Evolutionary conservation across 1,140 invertebrate genomes (phyloP).

Genomic region (Zaprionus gabonicus): DNA sequence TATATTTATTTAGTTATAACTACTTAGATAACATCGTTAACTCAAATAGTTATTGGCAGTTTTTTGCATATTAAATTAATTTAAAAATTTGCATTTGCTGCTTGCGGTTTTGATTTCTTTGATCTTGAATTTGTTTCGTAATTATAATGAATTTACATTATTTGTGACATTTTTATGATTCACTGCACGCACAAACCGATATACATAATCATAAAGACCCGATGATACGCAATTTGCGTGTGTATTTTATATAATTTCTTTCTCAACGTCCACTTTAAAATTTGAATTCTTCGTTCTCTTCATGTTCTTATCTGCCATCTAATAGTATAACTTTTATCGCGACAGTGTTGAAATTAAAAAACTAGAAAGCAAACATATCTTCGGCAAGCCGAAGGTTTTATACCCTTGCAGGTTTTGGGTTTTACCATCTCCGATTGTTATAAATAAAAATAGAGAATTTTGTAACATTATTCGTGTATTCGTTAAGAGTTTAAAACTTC

Average conservation of each 20-base stretch:
- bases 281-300: too few species aligned
- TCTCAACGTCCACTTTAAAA: too few species aligned
- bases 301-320: too few species aligned
- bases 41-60: conserved; percentile 81
- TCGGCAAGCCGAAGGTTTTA: too few species aligned
- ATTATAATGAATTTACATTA: conserved; percentile 44
- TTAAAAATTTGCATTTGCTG: conserved; percentile 55
- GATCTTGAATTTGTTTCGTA: conserved; percentile 3
- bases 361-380: too few species aligned
- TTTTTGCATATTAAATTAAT: conserved; percentile 69
- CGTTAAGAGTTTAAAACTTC: too few species aligned
- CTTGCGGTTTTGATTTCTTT: conserved; percentile 29
- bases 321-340: too few species aligned
- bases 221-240: conserved; percentile 2
- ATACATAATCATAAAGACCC: conserved; percentile 39
- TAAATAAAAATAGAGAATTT: too few species aligned
- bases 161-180: conserved; percentile 2
- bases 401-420: too few species aligned
- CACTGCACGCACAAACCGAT: conserved; percentile 42
- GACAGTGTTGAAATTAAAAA: too few species aligned
- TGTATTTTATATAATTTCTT: conserved; percentile 68
- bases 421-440: too few species aligned
- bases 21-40: conserved; percentile 62
- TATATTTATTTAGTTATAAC: conserved; percentile 1
- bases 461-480: too few species aligned